Evolutionary conservation across 2,797 vertebrate genomes (phyloP).

Genomic region (Masticophis lateralis): DNA sequence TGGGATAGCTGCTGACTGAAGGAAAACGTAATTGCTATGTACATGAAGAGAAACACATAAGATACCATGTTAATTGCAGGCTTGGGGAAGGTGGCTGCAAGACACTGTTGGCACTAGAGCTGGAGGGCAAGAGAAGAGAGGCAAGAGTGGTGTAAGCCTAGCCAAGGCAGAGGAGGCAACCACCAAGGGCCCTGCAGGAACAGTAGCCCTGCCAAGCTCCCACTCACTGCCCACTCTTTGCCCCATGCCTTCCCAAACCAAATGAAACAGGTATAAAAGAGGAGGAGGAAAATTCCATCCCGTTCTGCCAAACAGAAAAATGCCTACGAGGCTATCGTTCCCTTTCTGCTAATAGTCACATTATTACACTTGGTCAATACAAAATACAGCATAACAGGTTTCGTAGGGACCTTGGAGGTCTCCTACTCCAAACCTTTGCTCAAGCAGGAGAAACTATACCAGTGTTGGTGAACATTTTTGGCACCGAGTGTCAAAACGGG

Average conservation of each 20-base stretch:
- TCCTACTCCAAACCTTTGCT: not conserved
- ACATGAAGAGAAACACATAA: not conserved
- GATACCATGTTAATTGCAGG: constrained; percentile 22
- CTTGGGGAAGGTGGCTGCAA: not conserved
- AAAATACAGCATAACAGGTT: not conserved
- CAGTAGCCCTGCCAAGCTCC: not conserved
- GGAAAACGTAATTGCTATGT: constrained; percentile 17
- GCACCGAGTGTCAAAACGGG: too few relatives aligned
- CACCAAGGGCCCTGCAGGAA: not conserved
- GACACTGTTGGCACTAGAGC: not conserved
- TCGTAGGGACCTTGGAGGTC: not conserved
- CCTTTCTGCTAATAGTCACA: not conserved
- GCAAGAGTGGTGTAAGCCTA: not conserved
- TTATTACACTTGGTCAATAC: not conserved
- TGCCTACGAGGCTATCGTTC: rapidly evolving
- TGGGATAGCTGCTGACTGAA: not conserved
- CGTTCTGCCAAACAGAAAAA: constrained; percentile 17
- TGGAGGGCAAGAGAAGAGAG: not conserved
- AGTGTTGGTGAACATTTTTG: too few relatives aligned
- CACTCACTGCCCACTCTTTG: not conserved
- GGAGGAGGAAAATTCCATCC: not conserved
- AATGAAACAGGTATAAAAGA: not conserved
- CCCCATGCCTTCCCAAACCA: not conserved
- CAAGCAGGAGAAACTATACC: not conserved
- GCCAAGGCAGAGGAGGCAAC: not conserved